phyloP scores from a whole-genome alignment of 2,888 invertebrate species.

The Harmothoe impar region DNA sequence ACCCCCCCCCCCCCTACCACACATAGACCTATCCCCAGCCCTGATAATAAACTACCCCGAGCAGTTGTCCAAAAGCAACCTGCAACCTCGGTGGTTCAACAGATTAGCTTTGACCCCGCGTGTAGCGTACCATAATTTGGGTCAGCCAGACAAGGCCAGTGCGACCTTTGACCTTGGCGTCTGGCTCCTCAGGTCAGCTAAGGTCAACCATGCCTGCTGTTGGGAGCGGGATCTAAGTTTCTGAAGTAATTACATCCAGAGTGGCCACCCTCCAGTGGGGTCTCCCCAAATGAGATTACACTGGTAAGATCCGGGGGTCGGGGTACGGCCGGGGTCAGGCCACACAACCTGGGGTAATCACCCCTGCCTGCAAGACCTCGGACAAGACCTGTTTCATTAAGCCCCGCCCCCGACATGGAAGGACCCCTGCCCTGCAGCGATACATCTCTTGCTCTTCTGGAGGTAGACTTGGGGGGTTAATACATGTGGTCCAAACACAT shows the following conservation, averaged over 20 bases:
- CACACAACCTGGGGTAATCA: slow-evolving; percentile 11
- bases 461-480: not conserved
- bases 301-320: not conserved
- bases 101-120: slow-evolving; percentile 42
- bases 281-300: slow-evolving; percentile 2
- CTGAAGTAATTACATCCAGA: slow-evolving; percentile 40
- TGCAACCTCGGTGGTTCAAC: slow-evolving; percentile 26
- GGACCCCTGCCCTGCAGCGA: not conserved
- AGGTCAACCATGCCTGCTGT: slow-evolving; percentile 20
- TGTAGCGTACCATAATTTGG: slow-evolving; percentile 53
- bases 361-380: not conserved
- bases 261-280: not conserved
- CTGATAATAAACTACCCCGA: not conserved
- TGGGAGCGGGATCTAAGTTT: slow-evolving; percentile 40
- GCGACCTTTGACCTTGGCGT: slow-evolving; percentile 44
- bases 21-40: too few relatives aligned
- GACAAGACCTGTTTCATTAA: not conserved
- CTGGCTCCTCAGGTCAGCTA: slow-evolving; percentile 42
- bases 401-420: not conserved
- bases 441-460: too few relatives aligned
- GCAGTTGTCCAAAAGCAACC: slow-evolving; percentile 48
- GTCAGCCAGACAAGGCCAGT: slow-evolving; percentile 39
- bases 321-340: not conserved
- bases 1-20: too few relatives aligned
- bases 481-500: not conserved